Base-by-base conservation (phyloP, 2,888 invertebrate genomes). In the Plebejus melissa region DNA sequence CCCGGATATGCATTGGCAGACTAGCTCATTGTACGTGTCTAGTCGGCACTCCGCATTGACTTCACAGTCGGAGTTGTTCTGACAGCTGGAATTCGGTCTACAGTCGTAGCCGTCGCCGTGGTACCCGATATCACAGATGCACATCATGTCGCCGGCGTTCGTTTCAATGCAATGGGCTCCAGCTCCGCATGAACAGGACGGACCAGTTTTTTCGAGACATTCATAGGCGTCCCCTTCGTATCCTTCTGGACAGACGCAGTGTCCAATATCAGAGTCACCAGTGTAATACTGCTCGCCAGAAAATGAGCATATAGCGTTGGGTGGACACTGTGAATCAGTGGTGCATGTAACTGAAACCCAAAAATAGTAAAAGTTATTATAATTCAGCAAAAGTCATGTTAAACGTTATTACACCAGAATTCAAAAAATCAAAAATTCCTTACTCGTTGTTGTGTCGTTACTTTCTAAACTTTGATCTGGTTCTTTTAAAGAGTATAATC, bases 101-200 rank as follows among this genome's bases (percentile, higher is more conserved):
- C 98, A 98, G n/a, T 87, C 89, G 79, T 95, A 94, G 16, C 98
- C 98, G 85, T 98, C 96, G 75, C 98, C 98, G 77, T 95, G 94
- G 89, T 95, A 98, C 65, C 98, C 98, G 1, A 94, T 88, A 80
- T 96, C 95, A 87, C 99, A 99, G 77, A 96, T 94, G 87, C 98
- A 98, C 60, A 94, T 94, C 77, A 95, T 95, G 71, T 95, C 95
- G 9, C 95, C 91, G 46, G 94, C 88, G 50, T 95, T 95, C 79
- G 96, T 96, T 81, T 95, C 96, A 46, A 94, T 90, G 86, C 98
- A 98, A 71, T 94, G 94, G 41, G 98, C 97, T 83, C 97, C 96
- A 0, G 90, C 86, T 78, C 96, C 96, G 83, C 98, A 98, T 58
- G 95, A 94, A 77, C 92, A 93, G 75, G 81, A 83, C 0, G 85